phyloP scores from a whole-genome alignment of 1,140 invertebrate species.

The Drosophila bocqueti region DNA sequence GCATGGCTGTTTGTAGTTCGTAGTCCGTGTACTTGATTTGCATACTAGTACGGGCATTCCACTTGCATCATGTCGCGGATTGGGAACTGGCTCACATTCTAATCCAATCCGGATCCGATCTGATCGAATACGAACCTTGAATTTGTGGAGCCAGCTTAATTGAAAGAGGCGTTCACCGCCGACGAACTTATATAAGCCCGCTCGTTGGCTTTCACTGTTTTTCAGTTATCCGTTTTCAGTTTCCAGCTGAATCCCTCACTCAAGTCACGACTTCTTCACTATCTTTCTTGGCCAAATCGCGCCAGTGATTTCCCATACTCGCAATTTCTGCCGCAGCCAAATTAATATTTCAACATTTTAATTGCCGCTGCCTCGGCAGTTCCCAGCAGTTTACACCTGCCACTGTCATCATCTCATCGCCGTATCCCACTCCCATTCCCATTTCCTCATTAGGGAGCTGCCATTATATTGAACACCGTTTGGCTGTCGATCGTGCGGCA shows the following conservation, averaged over 20 bases:
- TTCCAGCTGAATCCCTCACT: slow-evolving; percentile 28
- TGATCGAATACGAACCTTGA: slow-evolving; percentile 50
- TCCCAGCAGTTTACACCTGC: slow-evolving; percentile 59
- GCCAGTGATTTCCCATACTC: slow-evolving; percentile 38
- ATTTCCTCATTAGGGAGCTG: slow-evolving; percentile 49
- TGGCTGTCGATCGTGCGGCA: slow-evolving; percentile 71
- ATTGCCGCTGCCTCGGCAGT: slow-evolving; percentile 32
- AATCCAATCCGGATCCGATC: slow-evolving; percentile 44
- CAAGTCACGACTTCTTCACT: slow-evolving; percentile 46
- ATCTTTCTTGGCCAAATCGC: slow-evolving; percentile 49
- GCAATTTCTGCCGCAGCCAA: slow-evolving; percentile 27
- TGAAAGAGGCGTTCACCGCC: slow-evolving; percentile 52
- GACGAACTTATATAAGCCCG: slow-evolving; percentile 21
- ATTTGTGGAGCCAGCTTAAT: slow-evolving; percentile 45
- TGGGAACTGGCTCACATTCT: slow-evolving; percentile 50
- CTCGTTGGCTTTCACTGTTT: slow-evolving; percentile 29
- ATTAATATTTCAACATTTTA: slow-evolving; percentile 66
- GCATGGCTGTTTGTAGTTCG: slow-evolving; percentile 25
- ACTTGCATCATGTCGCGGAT: slow-evolving; percentile 48
- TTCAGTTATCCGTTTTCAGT: slow-evolving; percentile 13
- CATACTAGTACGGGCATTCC: slow-evolving; percentile 30
- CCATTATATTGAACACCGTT: slow-evolving; percentile 79
- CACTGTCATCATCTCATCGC: slow-evolving; percentile 39
- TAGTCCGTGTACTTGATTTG: slow-evolving; percentile 51
- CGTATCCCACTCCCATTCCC: slow-evolving; percentile 12